A percentile compares a stretch with the other conserved stretches of the same genome.
Conservation (phyloP, 2,113 vertebrate genomes). For the Pelusios castaneus region DNA sequence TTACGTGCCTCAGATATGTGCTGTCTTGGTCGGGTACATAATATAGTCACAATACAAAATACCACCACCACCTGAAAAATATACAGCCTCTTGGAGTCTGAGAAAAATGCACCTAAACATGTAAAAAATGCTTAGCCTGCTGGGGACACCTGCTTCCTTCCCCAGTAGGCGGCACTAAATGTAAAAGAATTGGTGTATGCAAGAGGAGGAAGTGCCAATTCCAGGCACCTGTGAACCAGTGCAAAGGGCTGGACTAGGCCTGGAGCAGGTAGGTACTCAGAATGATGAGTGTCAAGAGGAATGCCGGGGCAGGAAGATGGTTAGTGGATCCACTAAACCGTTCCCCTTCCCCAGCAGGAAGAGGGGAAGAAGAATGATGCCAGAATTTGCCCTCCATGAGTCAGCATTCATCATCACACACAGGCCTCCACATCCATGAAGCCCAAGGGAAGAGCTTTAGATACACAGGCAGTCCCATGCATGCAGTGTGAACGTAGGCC, state of each 20-base stretch:
- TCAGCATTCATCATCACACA: not conserved
- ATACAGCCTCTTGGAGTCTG: not conserved
- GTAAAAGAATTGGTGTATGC: not conserved
- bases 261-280: not conserved
- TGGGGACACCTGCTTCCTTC: not conserved
- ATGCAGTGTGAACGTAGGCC: fast-evolving
- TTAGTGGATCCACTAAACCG: not conserved
- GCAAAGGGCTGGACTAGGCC: not conserved
- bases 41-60: not conserved
- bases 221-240: fast-evolving
- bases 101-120: not conserved
- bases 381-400: not conserved
- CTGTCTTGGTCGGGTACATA: fast-evolving
- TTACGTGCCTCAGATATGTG: fast-evolving
- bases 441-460: not conserved
- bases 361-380: not conserved
- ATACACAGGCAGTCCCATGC: not conserved
- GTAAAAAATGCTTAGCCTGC: not conserved
- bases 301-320: not conserved
- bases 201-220: not conserved
- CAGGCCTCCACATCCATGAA: not conserved
- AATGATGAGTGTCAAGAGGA: not conserved
- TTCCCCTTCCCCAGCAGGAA: not conserved
- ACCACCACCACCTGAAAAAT: fast-evolving
- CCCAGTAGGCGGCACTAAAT: not conserved